phyloP scores from a whole-genome alignment of 2,113 vertebrate genomes.

The Atractosteus spatula region DNA sequence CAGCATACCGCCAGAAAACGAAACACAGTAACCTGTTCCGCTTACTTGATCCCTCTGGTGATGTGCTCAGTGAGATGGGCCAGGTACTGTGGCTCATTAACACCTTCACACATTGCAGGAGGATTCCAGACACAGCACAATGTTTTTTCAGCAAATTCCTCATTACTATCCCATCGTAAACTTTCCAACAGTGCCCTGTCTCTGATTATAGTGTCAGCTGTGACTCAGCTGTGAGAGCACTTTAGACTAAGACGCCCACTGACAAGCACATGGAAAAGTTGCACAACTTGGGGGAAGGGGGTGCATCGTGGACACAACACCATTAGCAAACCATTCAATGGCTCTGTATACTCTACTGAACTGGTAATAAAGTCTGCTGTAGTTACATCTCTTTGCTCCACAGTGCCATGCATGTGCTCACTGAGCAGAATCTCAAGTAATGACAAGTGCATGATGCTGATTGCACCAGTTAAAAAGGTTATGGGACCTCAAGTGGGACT shows the following conservation, averaged over 20 bases:
- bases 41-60: neutral
- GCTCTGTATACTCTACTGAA: too few relatives aligned
- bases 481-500: too few relatives aligned
- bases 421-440: too few relatives aligned
- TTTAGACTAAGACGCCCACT: neutral
- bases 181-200: slow-evolving; percentile 6
- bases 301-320: too few relatives aligned
- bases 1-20: neutral
- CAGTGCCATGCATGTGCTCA: too few relatives aligned
- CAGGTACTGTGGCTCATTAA: slow-evolving; percentile 21
- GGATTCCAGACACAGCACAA: slow-evolving; percentile 11
- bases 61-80: neutral
- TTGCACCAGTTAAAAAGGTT: too few relatives aligned
- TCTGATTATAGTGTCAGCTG: slow-evolving; percentile 13
- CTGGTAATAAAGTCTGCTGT: too few relatives aligned
- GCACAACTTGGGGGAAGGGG: too few relatives aligned
- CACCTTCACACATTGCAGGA: slow-evolving; percentile 3
- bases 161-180: slow-evolving; percentile 15
- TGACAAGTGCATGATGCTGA: too few relatives aligned
- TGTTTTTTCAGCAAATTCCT: slow-evolving; percentile 17
- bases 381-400: too few relatives aligned
- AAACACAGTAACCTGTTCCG: neutral
- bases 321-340: too few relatives aligned
- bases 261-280: slow-evolving; percentile 5
- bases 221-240: neutral